These are phyloP conservation scores for Neoaliturus tenellus DNA, from an alignment of 2,888 invertebrate genomes.

Conservation along the genomic window DNA sequence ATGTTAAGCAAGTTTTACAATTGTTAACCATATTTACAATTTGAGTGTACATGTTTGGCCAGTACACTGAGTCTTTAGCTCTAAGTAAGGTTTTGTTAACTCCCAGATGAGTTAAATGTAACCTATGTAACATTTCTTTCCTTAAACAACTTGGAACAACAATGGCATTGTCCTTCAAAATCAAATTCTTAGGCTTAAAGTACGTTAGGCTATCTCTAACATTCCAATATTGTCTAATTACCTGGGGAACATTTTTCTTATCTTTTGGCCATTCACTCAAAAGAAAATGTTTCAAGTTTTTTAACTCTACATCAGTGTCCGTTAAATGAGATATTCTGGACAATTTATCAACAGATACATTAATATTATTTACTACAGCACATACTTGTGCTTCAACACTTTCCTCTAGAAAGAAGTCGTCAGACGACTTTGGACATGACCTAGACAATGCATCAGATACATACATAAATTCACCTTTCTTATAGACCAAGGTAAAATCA, in stretches of 20 bases:
- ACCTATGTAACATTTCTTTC: slow-evolving; percentile 54
- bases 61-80: slow-evolving; percentile 59
- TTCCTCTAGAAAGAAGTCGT: slow-evolving; percentile 1
- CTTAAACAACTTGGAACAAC: slow-evolving; percentile 48
- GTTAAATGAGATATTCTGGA: not conserved
- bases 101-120: slow-evolving; percentile 61
- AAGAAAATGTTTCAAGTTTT: slow-evolving; percentile 19
- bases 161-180: slow-evolving; percentile 47
- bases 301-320: not conserved
- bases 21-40: slow-evolving; percentile 53
- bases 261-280: slow-evolving; percentile 34
- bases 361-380: slow-evolving; percentile 17
- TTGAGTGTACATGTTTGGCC: slow-evolving; percentile 58
- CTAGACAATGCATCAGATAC: slow-evolving; percentile 40
- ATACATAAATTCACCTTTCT: slow-evolving; percentile 23
- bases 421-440: slow-evolving; percentile 15
- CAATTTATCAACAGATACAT: not conserved
- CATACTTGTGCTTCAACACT: slow-evolving; percentile 37
- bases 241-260: not conserved
- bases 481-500: not conserved
- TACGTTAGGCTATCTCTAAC: slow-evolving; percentile 39
- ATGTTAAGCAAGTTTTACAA: slow-evolving; percentile 57
- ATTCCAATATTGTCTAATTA: slow-evolving; percentile 48
- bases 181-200: slow-evolving; percentile 45
- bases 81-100: slow-evolving; percentile 50